Conservation (phyloP, 2,113 vertebrate genomes). For the Gymnorhina tibicen region DNA sequence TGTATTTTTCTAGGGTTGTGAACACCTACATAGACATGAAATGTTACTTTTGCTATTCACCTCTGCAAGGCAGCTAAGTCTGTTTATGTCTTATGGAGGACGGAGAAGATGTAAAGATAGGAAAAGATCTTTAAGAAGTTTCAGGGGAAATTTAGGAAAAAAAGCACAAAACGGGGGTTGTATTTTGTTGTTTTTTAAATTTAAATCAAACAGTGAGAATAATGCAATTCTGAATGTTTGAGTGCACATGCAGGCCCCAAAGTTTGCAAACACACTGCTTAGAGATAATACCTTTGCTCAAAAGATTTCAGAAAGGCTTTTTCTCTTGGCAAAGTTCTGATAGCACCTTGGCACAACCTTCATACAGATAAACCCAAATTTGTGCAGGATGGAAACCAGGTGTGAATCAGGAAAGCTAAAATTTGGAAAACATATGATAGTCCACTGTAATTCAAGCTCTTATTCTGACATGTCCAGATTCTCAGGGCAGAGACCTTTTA, state of each 20-base stretch:
- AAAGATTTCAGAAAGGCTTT: background rate
- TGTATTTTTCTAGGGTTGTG: background rate
- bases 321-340: background rate
- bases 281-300: background rate
- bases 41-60: background rate
- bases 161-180: background rate
- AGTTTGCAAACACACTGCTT: background rate
- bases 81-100: background rate
- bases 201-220: background rate
- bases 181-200: background rate
- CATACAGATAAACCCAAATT: background rate
- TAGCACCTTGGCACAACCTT: background rate
- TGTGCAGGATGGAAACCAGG: background rate
- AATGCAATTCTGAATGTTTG: background rate
- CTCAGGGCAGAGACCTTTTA: background rate
- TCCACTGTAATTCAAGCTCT: background rate
- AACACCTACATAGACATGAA: background rate
- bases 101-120: background rate
- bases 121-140: background rate
- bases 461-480: background rate
- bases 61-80: background rate
- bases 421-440: background rate
- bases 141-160: background rate
- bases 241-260: no score
- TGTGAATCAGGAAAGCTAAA: background rate